Conservation (phyloP, 2,113 vertebrate species). For the Todiramphus saurophagus region DNA sequence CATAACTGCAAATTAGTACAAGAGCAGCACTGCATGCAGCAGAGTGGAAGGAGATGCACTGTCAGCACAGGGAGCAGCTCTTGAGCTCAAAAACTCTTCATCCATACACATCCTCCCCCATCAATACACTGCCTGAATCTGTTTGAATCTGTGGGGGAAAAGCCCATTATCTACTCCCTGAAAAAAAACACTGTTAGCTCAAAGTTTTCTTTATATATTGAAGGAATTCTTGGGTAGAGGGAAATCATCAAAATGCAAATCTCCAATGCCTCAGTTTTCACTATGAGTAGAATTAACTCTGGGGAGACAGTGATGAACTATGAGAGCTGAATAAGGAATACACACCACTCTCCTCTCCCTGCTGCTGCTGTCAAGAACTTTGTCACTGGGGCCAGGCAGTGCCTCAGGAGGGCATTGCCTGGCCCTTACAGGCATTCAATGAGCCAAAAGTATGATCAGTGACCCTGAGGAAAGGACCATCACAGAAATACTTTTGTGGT, state of each 20-base stretch:
- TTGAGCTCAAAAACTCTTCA: neutral
- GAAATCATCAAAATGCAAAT: neutral
- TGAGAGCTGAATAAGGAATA: neutral
- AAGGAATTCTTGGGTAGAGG: neutral
- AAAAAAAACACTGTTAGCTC: neutral
- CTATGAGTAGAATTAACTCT: neutral
- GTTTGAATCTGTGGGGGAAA: neutral
- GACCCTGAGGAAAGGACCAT: neutral
- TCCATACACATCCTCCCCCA: too few relatives aligned
- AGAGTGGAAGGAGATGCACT: neutral
- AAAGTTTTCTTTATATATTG: neutral
- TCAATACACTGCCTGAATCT: neutral
- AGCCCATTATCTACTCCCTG: neutral
- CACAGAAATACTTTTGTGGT: neutral
- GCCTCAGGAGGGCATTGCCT: neutral
- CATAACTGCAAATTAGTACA: neutral
- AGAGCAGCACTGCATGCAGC: neutral
- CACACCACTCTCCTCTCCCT: neutral
- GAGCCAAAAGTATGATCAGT: neutral
- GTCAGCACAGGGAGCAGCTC: neutral
- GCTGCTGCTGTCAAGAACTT: neutral
- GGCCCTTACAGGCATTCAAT: neutral
- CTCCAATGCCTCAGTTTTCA: neutral
- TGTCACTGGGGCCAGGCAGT: rapidly evolving
- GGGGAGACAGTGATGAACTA: neutral